Evolutionary conservation across 2,888 invertebrate species (phyloP), one percentile per base, ranked within the genome.

Genomic region (Blomia tropicalis): DNA sequence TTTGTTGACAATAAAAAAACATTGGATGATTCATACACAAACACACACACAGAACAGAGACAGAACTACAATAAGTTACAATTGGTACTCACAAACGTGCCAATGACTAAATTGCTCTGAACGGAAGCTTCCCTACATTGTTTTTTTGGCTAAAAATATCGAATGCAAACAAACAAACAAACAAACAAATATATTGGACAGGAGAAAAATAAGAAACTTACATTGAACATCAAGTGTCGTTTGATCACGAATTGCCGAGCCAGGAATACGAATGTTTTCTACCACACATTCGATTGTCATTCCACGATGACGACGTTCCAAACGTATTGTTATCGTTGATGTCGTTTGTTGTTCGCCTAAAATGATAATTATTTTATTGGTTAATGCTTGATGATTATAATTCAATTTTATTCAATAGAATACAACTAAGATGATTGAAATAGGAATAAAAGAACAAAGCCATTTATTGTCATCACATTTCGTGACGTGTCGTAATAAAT

Each of bases 221-320:
- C 63, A 63, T 44, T 63, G 63, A 43, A 63, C 60, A 31, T 63
- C 60, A 7, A 63, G 61, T 29, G 43, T 60, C 31, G 62, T 30
- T 36, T 59, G 54, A 43, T 63, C 60, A 4, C 53, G 51, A 22
- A 60, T 63, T 19, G 60, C 43, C 41, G 63, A 63, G 25, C 59
- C 36, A 7, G 63, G 59, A 44, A 63, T 63, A 27, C 60, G 51
- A 1, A 59, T 29, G 29, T 63, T 63, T n/a, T 63, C 60, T 1
- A 58, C 62, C 30, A 60, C 53, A 58, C 63, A 63, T 47, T 54
- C 60, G 7, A 63, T 17, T 19, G 51, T 27, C 41, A 51, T 19
- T 7, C 60, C 59, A 31, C 36, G 62, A 59, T 60, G 59, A 19
- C 27, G 30, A 32, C 60, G 61, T 30, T 63, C 60, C 31, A 63